These are phyloP conservation scores for Oophaga pumilio DNA, from an alignment of 2,113 vertebrate species.

Conservation along the genomic window DNA sequence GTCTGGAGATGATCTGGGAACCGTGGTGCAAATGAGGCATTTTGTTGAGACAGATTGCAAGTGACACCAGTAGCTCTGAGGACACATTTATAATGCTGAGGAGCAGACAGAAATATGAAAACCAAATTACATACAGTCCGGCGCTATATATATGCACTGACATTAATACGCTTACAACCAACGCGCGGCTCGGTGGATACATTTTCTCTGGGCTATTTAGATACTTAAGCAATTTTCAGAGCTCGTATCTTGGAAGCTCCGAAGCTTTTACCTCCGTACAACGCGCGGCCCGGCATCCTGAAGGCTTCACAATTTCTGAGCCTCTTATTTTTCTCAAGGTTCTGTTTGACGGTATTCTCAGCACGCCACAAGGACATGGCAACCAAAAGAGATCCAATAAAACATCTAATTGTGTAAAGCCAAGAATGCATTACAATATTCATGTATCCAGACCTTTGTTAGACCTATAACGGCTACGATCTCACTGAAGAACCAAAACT, in stretches of 20 bases:
- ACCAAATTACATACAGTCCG: neutral
- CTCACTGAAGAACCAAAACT: too few relatives aligned
- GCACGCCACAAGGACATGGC: too few relatives aligned
- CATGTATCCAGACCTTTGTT: too few relatives aligned
- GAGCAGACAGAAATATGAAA: constrained; percentile 56
- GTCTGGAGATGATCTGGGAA: constrained; percentile 1
- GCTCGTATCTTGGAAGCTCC: constrained; percentile 13
- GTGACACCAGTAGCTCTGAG: constrained; percentile 49
- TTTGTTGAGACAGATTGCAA: constrained; percentile 49
- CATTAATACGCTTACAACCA: constrained; percentile 39
- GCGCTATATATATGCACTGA: constrained; percentile 29
- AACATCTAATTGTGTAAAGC: too few relatives aligned
- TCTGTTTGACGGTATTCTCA: neutral
- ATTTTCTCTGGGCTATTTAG: constrained; percentile 46
- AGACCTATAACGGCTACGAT: too few relatives aligned
- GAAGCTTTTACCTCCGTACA: constrained; percentile 26
- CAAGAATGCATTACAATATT: too few relatives aligned
- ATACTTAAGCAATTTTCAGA: constrained; percentile 41
- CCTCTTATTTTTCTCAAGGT: neutral
- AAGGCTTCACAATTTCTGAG: neutral
- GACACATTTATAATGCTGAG: constrained; percentile 39
- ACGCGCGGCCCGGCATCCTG: neutral
- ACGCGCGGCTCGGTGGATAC: constrained; percentile 35
- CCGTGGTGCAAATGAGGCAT: constrained; percentile 5
- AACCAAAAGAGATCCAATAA: too few relatives aligned